Base-by-base conservation (phyloP, 2,113 vertebrate species). In the Pantherophis guttatus region DNA sequence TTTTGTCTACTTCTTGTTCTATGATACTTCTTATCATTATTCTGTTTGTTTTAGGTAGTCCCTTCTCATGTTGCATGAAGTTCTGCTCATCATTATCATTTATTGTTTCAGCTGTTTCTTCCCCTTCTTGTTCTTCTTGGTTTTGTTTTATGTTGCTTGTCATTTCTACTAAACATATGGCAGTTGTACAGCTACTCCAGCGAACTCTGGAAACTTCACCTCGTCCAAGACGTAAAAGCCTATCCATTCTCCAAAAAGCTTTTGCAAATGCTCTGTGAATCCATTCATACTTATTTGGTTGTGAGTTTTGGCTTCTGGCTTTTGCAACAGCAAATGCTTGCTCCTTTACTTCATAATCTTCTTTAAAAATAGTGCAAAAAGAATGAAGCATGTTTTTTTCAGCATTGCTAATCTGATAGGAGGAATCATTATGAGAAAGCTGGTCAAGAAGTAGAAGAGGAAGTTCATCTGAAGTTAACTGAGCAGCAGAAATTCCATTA, bases 221-320 rank as follows among this genome's bases (percentile, higher is more conserved):
- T 62, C 97, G 97, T 89, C 97, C 97, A 1, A 97, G 96, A 8
- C 93, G 52, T 86, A 98, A 93, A 88, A 98, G 96, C 86, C 95
- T 97, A 1, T 98, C 97, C 97, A 97, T 98, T 94, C 97, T 97
- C 95, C 96, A 97, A 12, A 98, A 98, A 0, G 97, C 95, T 39
- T 97, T 97, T 2, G 95, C 97, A 11, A 97, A 97, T 0, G 94
- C 96, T 93, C 93, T 95, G 92, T 98, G 97, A 90, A 96, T 93
- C 58, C 93, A 87, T 93, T 96, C 57, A 0, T 95, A 93, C 8
- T 92, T 21, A 2, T 5, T 62, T 1, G 39, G 29, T 48, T 12
- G 89, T 1, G 7, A 6, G 0, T 2, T 50, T 90, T 93, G 15
- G 0, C n/a, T 19, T 0, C 8, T 93, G 52, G 44, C 90, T 57